Base-by-base conservation (phyloP, 2,797 vertebrate species). In the Okamejei kenojei region DNA sequence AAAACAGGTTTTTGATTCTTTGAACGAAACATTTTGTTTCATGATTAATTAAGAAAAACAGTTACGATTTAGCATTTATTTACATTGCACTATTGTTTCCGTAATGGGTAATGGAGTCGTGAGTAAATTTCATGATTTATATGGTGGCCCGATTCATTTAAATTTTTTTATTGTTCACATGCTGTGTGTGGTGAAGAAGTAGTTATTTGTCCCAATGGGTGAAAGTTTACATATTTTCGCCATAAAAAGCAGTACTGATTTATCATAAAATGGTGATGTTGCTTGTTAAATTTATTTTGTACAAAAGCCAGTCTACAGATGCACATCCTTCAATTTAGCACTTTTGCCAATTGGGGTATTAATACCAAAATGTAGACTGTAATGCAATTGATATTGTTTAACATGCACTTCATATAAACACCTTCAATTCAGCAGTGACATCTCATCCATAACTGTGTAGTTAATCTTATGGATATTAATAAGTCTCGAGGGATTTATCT, bases 381-480 rank as follows among this genome's bases (percentile, higher is more conserved):
- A 88, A 63, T 65, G 84, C 63, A 21, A 88, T 88, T 88, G n/a
- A 88, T 88, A 68, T 88, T 88, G 84, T 88, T 92, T 92, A 92
- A 92, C 90, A 76, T 92, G 90, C 90, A 88, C 84, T 92, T 76
- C 68, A 74, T 92, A 92, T 76, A 76, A 92, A 92, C 90, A 92
- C 68, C 90, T 76, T 92, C 90, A 92, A 73, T 92, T 76, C 90
- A 92, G 90, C 38, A 74, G 73, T 92, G 90, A 92, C 90, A 92
- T 92, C 90, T 74, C 90, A 92, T 92, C 90, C 90, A 92, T 92
- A 92, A 92, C 90, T n/a, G 35, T 58, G 68, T 76, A 54, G 90
- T 76, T 92, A 92, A 92, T 92, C 71, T 92, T 92, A 92, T 92
- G 65, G 90, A 92, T 92, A 92, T 92, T 92, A 92, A 92, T 92